phyloP scores from a whole-genome alignment of 2,797 vertebrate species.

The Melopsittacus undulatus region DNA sequence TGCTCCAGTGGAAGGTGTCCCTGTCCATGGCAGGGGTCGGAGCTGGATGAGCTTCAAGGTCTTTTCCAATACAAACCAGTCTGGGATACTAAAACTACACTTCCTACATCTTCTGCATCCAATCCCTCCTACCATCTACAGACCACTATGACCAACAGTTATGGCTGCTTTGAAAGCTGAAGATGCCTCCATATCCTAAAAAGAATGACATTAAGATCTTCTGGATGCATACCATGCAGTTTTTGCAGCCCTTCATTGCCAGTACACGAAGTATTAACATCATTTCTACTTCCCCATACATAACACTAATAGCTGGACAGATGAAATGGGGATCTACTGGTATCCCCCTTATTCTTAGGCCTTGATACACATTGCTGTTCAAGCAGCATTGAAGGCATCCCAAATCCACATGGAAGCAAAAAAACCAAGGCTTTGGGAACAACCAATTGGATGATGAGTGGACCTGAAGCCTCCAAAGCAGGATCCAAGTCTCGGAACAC shows the following conservation, averaged over 20 bases:
- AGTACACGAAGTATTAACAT: neutral
- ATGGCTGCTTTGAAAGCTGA: neutral
- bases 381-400: neutral
- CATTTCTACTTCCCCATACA: neutral
- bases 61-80: neutral
- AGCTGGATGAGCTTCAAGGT: neutral
- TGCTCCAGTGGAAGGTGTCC: neutral
- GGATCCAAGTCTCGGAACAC: neutral
- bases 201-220: neutral
- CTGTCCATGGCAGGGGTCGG: neutral
- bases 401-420: neutral
- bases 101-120: neutral
- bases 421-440: neutral
- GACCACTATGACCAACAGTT: neutral
- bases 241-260: neutral
- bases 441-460: neutral
- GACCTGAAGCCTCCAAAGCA: fast-evolving
- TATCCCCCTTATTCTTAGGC: neutral
- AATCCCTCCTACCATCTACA: neutral
- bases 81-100: neutral
- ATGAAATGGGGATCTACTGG: neutral
- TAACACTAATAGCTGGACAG: neutral
- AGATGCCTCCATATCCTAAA: neutral
- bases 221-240: neutral
- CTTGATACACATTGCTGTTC: fast-evolving